These are phyloP conservation scores for Pteruthius melanotis DNA, from an alignment of 2,113 vertebrate genomes.

Conservation along the genomic window DNA sequence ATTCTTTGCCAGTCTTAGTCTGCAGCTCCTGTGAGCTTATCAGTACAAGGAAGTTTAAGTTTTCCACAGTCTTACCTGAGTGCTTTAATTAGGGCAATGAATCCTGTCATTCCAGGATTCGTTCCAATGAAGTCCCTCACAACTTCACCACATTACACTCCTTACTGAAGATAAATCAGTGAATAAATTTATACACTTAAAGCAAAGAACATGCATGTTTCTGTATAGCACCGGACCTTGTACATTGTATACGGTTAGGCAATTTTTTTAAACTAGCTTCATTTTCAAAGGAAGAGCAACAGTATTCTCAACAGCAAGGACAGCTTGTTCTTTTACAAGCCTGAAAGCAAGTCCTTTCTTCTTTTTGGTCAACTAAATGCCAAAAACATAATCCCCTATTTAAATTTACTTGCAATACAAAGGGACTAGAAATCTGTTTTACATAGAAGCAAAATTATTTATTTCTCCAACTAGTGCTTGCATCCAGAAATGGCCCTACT, in stretches of 20 bases:
- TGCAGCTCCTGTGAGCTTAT: neutral
- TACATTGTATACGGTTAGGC: neutral
- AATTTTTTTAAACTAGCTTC: neutral
- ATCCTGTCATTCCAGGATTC: neutral
- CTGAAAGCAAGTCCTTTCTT: neutral
- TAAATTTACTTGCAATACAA: neutral
- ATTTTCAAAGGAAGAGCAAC: neutral
- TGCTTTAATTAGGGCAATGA: neutral
- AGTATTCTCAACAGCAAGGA: neutral
- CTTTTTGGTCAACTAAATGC: neutral
- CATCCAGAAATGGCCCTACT: neutral
- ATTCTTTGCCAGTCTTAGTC: neutral
- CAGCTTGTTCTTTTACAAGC: neutral
- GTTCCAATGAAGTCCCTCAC: neutral
- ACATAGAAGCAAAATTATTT: neutral
- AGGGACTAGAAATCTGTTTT: neutral
- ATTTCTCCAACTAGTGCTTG: neutral
- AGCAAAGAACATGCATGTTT: neutral
- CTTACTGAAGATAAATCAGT: neutral
- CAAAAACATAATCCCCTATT: neutral
- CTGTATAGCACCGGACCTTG: neutral
- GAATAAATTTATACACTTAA: neutral
- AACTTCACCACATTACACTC: neutral
- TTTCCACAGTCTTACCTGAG: neutral
- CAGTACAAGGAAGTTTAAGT: neutral